A percentile compares a stretch with the other conserved stretches of the same genome.
Conservation (phyloP, 2,888 invertebrate genomes). For the Lepidochrysops patricia region DNA sequence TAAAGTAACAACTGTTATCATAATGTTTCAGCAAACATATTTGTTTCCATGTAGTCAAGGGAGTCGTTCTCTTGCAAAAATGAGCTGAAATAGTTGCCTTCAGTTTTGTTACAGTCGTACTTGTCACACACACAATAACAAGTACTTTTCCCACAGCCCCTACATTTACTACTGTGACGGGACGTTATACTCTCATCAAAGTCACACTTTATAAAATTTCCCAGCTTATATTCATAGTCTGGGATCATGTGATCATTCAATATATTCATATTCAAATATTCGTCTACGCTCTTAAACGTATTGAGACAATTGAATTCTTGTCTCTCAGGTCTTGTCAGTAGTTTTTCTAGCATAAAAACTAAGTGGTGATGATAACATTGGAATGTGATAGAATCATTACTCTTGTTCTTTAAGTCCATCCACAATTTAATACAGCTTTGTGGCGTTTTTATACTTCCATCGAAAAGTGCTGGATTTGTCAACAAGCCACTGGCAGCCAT, state of each 20-base stretch:
- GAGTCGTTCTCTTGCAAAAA: slow-evolving; percentile 46
- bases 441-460: slow-evolving; percentile 81
- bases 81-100: slow-evolving; percentile 53
- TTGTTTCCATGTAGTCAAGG: slow-evolving; percentile 55
- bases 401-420: slow-evolving; percentile 79
- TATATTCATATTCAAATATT: slow-evolving; percentile 79
- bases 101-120: slow-evolving; percentile 42
- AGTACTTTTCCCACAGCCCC: slow-evolving; percentile 51
- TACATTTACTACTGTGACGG: slow-evolving; percentile 60
- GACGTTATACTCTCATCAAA: slow-evolving; percentile 54
- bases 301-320: slow-evolving; percentile 85
- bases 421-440: slow-evolving; percentile 86
- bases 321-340: slow-evolving; percentile 82
- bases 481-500: slow-evolving; percentile 95
- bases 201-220: slow-evolving; percentile 47
- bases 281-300: slow-evolving; percentile 78
- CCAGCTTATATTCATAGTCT: slow-evolving; percentile 32
- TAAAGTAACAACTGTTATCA: slow-evolving; percentile 18
- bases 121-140: slow-evolving; percentile 53
- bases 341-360: slow-evolving; percentile 94
- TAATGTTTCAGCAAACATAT: slow-evolving; percentile 48
- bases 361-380: slow-evolving; percentile 96
- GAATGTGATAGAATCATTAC: slow-evolving; percentile 80
- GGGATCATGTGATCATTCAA: slow-evolving; percentile 38
- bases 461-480: slow-evolving; percentile 92